Percentiles rank a stretch among this genome's conserved stretches.
Evolutionary conservation across 2,797 vertebrate genomes (phyloP).

Genomic region (Pipistrellus kuhlii): DNA sequence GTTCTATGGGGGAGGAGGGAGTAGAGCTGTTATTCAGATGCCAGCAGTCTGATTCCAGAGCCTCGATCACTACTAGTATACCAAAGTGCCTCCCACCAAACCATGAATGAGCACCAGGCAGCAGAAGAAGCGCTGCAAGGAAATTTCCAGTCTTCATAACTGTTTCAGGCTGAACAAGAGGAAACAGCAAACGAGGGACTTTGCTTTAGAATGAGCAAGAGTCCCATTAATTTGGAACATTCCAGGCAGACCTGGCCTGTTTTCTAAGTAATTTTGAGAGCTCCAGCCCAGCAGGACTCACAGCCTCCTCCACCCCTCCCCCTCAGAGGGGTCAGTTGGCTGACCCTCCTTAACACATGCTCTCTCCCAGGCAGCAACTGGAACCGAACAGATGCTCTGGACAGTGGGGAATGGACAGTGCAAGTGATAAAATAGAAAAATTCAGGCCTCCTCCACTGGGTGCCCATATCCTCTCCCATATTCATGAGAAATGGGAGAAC

Average conservation of each 20-base stretch:
- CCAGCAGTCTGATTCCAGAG: neutral
- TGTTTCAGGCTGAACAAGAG: neutral
- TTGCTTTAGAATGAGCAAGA: neutral
- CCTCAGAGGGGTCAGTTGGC: neutral
- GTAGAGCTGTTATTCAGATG: neutral
- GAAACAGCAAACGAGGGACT: neutral
- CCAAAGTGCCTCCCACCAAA: neutral
- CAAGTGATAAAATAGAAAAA: slow-evolving; percentile 35
- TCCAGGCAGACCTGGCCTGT: neutral
- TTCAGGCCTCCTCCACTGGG: neutral
- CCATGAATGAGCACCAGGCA: neutral
- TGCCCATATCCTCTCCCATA: neutral
- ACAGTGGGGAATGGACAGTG: neutral
- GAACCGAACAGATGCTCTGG: slow-evolving; percentile 50
- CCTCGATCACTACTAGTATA: neutral
- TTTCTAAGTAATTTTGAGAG: neutral
- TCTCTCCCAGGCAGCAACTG: neutral
- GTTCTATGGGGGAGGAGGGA: neutral
- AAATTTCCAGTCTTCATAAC: neutral
- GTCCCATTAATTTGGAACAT: slow-evolving; percentile 17
- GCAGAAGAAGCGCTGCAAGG: neutral
- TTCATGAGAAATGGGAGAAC: slow-evolving; percentile 54
- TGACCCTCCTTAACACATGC: neutral
- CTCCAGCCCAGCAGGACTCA: neutral
- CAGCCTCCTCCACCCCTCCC: neutral